Evolutionary conservation across 2,797 vertebrate genomes (phyloP), one percentile per base, ranked within the genome.

Genomic region (Phoeniculus purpureus): DNA sequence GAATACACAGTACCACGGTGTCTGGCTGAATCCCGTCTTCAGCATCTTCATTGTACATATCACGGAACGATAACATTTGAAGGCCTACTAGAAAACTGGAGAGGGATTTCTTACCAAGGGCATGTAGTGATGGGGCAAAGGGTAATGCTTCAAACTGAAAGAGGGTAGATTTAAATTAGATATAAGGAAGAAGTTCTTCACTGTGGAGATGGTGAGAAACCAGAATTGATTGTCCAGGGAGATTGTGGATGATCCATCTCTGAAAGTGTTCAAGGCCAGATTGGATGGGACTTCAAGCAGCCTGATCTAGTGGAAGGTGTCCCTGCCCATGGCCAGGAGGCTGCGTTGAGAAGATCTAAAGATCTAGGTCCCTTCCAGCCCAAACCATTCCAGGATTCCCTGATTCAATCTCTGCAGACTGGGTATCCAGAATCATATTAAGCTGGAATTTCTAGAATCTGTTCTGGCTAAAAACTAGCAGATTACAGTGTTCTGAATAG

Each of bases 401-500:
- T 43, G 43, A 37, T 37, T 12, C 37, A 37, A 8, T 50, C 50
- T 87, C 54, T 73, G n/a, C 66, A 52, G 17, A 15, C 29, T 40
- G 13, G 31, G 9, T 51, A 43, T 2, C 43, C 56, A 62, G 10
- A 56, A 32, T 34, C 54, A 55, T 22, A 16, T 6, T 29, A 54
- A 51, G 55, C 27, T 66, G 37, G 27, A 47, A 48, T 54, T 74
- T 83, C 47, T 56, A 79, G 45, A n/a, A 58, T 43, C 62, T 25
- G 12, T 74, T 83, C 52, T 54, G 21, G 25, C 74, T 54, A 17
- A 61, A 62, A 25, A 7, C 32, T 59, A n/a, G 23, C 15, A 6
- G 23, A 14, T 50, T 0, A 1, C 0, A 5, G 21, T 34, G 25
- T 70, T 64, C 62, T 58, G 37, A 16, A 18, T 7, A 37, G 60